Percentiles rank a stretch among this genome's conserved stretches.
These are phyloP conservation scores for Geotria australis DNA, from an alignment of 2,797 vertebrate genomes.

Conservation along the genomic window DNA sequence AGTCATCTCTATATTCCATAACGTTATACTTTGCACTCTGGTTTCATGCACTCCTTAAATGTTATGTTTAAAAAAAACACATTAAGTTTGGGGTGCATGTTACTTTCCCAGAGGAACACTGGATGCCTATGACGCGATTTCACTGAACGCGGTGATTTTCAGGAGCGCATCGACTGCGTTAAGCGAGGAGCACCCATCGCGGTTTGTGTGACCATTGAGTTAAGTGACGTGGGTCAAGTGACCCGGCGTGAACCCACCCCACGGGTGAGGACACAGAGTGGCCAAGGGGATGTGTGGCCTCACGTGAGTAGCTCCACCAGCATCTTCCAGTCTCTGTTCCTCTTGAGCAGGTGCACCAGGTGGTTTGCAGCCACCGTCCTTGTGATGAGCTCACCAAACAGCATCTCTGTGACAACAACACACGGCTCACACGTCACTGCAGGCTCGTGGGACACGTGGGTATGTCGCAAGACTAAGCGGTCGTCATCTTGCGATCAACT, in stretches of 20 bases:
- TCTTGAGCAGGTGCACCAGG: slow-evolving; percentile 55
- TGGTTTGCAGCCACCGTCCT: slow-evolving; percentile 54
- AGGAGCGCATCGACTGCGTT: too few relatives aligned
- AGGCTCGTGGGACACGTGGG: background rate
- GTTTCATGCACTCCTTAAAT: too few relatives aligned
- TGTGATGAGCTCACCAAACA: slow-evolving; percentile 46
- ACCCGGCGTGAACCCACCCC: background rate
- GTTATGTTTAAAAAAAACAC: too few relatives aligned
- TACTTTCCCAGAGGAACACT: too few relatives aligned
- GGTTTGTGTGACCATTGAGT: too few relatives aligned
- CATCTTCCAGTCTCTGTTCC: slow-evolving; percentile 35
- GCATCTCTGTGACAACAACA: slow-evolving; percentile 19
- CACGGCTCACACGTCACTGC: background rate
- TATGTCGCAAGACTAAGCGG: background rate
- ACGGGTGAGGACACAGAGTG: slow-evolving; percentile 3
- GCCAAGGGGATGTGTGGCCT: slow-evolving; percentile 4
- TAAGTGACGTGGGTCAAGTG: too few relatives aligned
- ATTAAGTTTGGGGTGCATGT: too few relatives aligned
- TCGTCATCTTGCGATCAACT: background rate
- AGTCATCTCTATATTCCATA: too few relatives aligned
- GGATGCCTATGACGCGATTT: too few relatives aligned
- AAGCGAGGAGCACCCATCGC: too few relatives aligned
- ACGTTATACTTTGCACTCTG: too few relatives aligned
- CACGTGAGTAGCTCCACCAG: slow-evolving; percentile 47
- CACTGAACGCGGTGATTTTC: too few relatives aligned